Evolutionary conservation across 2,113 vertebrate species (phyloP), one percentile per base, ranked within the genome.

Genomic region (Morphnarchus princeps): DNA sequence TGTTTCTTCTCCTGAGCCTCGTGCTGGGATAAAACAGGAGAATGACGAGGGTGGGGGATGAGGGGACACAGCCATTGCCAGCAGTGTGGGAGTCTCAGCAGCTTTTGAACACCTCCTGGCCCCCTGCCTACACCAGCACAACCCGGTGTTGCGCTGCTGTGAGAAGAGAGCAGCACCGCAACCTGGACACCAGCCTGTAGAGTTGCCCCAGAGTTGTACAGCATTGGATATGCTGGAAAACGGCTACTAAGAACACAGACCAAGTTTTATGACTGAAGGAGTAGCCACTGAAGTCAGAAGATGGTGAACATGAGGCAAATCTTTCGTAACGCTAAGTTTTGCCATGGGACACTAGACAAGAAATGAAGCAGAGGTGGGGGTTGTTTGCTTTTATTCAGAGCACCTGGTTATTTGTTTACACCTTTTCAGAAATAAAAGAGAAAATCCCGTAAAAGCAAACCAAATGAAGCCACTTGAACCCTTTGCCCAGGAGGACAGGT

Each of bases 141-240:
- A 67, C 11, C 16, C 36, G 50, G n/a, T 13, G 38, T 24, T 80
- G 38, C 0, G 0, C 31, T 80, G 49, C 52, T 61, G 3, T 32
- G 25, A 58, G 67, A 54, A 67, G 54, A 77, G 9, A 58, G 29
- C 26, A 84, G 15, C 38, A 26, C 2, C 10, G 8, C 11, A 10
- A 59, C 40, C 83, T 81, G 55, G 24, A 82, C 3, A 62, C 15
- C 55, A 87, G 57, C 28, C 28, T 21, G 6, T 32, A 38, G 42
- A 59, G 5, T 2, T 77, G 21, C 7, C 62, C 62, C 28, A 10
- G 21, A 83, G 19, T 9, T 14, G 5, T 49, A 45, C 25, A 40
- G 58, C n/a, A 52, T 19, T 52, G 36, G n/a, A 16, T 80, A 54
- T 36, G 13, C 26, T 81, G 63, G 47, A 65, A 89, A 93, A 73